These are phyloP conservation scores for Enteromius unitaeniatus DNA, from an alignment of 2,797 vertebrate species.

Conservation along the genomic window DNA sequence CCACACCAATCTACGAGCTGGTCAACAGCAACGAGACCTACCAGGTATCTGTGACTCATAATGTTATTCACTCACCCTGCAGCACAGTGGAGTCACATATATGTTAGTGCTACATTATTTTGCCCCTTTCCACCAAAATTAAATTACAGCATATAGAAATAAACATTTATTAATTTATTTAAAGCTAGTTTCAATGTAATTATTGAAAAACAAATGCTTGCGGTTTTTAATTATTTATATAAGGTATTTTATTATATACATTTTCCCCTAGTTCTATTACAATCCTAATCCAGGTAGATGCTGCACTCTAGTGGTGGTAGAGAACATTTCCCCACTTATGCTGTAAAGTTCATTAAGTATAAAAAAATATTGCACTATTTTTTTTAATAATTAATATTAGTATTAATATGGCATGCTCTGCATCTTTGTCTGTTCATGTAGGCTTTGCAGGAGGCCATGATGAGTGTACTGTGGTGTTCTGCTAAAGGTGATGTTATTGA, in stretches of 20 bases:
- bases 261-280: neutral
- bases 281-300: neutral
- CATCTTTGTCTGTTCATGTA: constrained; percentile 61
- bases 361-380: neutral
- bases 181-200: neutral
- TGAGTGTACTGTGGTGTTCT: constrained; percentile 97
- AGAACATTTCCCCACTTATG: neutral
- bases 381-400: no score
- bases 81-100: neutral
- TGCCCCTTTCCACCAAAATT: neutral
- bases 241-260: neutral
- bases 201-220: neutral
- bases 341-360: neutral
- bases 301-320: constrained; percentile 6
- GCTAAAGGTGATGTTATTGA: constrained; percentile 96
- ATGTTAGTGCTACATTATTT: neutral
- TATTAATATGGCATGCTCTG: neutral
- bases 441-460: constrained; percentile 95
- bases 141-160: neutral
- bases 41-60: constrained; percentile 77
- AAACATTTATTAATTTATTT: neutral
- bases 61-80: neutral
- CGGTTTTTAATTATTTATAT: neutral
- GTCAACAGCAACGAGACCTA: constrained; percentile 96
- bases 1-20: constrained; percentile 91